phyloP scores from a whole-genome alignment of 2,888 invertebrate genomes.

The Caradrina kadenii region DNA sequence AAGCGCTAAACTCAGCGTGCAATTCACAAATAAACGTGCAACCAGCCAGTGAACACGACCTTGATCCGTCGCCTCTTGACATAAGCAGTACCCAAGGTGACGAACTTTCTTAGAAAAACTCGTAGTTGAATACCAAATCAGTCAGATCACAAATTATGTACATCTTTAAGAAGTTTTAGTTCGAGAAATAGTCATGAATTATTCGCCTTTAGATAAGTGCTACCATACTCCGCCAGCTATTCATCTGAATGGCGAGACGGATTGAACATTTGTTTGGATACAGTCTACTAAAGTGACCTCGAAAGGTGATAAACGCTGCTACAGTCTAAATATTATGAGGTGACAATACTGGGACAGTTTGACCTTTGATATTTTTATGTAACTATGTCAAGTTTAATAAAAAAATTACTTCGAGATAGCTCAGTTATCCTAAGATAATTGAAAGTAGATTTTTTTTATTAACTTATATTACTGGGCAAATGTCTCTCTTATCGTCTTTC shows the following conservation, averaged over 20 bases:
- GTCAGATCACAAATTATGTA: conserved; percentile 17
- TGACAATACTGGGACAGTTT: neutral
- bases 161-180: conserved; percentile 25
- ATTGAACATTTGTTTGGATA: conserved; percentile 2
- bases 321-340: neutral
- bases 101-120: conserved; percentile 15
- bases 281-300: conserved; percentile 4
- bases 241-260: neutral
- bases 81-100: conserved; percentile 1
- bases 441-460: too few species aligned
- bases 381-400: conserved; percentile 23
- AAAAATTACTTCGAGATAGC: neutral
- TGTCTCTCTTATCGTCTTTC: too few species aligned
- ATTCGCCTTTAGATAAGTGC: conserved; percentile 21
- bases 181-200: conserved; percentile 24
- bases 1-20: too few species aligned
- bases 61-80: conserved; percentile 13
- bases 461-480: too few species aligned
- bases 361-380: conserved; percentile 20
- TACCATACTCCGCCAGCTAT: neutral
- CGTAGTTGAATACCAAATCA: conserved; percentile 31
- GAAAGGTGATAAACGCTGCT: neutral
- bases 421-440: neutral
- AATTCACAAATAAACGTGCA: too few species aligned
- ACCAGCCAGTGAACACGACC: conserved; percentile 5